Base-by-base conservation (phyloP, 2,888 invertebrate genomes). In the Pheosia gnoma region DNA sequence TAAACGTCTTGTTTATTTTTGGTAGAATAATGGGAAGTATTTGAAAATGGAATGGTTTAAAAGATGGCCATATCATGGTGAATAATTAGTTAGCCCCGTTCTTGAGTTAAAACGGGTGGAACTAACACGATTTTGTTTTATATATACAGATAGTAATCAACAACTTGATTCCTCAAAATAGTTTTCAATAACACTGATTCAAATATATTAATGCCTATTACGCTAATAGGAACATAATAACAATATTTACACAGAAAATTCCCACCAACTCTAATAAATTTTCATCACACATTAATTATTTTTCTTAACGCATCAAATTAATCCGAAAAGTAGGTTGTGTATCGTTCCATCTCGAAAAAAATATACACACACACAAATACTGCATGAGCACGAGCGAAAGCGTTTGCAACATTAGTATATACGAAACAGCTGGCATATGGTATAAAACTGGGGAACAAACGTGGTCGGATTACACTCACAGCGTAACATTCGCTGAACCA, bases 401-500 rank as follows among this genome's bases (percentile, higher is more conserved):
- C 85, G 80, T 89, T 89, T 89, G 83, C 90, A 86, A 87, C 89
- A 88, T 81, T 80, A 78, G 65, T 74, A 82, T 83, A 87, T 83
- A 82, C 83, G 82, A 84, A 85, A 85, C 86, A 79, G 85, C 83
- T 79, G 78, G 78, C 85, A 79, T 83, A 83, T 75, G 81, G 90
- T 93, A 93, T 93, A 93, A 83, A 93, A 90, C 86, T 80, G 71
- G 9, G 73, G 76, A 68, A 70, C 78, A 71, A 73, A 68, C 75
- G 67, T 67, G 66, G 62, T 68, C 66, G 72, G 70, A 71, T 65
- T 84, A 90, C 93, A 93, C 91, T 93, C 89, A 70, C 89, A 85
- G 84, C 82, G 85, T 82, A 83, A 82, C 87, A 87, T 88, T 93
- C 93, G 93, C 93, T 92, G 87, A 84, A 85, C 81, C 80, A 78